phyloP scores from a whole-genome alignment of 2,113 vertebrate species.

The Ceratotherium simum region DNA sequence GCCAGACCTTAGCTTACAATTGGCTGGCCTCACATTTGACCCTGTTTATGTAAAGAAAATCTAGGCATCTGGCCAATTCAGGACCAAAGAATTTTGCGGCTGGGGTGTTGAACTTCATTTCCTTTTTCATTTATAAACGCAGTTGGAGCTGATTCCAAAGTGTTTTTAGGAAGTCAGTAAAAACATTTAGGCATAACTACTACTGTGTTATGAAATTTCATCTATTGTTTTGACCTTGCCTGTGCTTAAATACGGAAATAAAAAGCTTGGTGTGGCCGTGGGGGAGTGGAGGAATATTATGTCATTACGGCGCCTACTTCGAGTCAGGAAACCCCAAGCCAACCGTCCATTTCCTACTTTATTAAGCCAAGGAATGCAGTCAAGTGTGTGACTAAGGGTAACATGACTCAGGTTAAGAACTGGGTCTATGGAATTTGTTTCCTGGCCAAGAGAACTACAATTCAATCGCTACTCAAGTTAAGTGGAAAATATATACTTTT shows the following conservation, averaged over 20 bases:
- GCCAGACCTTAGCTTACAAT: conserved; percentile 12
- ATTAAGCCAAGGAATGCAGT: conserved; percentile 29
- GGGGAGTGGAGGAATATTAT: not conserved
- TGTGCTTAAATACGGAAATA: conserved; percentile 43
- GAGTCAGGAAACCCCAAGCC: conserved; percentile 55
- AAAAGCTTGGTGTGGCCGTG: not conserved
- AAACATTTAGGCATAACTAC: conserved; percentile 65
- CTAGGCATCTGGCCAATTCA: conserved; percentile 48
- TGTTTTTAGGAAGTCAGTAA: conserved; percentile 79
- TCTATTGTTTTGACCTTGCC: conserved; percentile 74
- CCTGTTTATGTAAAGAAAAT: conserved; percentile 68
- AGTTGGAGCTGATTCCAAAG: conserved; percentile 61
- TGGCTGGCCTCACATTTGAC: conserved; percentile 47
- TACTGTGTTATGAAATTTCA: conserved; percentile 73
- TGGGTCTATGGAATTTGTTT: conserved; percentile 56
- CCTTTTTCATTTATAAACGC: conserved; percentile 72
- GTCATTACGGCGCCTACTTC: conserved; percentile 19
- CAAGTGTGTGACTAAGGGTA: conserved; percentile 35
- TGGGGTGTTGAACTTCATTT: conserved; percentile 64
- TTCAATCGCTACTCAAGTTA: conserved; percentile 45
- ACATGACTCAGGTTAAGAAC: conserved; percentile 57
- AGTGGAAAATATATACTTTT: conserved; percentile 59
- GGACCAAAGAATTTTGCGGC: conserved; percentile 38
- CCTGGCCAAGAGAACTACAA: conserved; percentile 36
- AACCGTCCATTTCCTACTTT: conserved; percentile 65